Conservation (phyloP, 2,797 vertebrate species). For the Mionectes olivaceus region DNA sequence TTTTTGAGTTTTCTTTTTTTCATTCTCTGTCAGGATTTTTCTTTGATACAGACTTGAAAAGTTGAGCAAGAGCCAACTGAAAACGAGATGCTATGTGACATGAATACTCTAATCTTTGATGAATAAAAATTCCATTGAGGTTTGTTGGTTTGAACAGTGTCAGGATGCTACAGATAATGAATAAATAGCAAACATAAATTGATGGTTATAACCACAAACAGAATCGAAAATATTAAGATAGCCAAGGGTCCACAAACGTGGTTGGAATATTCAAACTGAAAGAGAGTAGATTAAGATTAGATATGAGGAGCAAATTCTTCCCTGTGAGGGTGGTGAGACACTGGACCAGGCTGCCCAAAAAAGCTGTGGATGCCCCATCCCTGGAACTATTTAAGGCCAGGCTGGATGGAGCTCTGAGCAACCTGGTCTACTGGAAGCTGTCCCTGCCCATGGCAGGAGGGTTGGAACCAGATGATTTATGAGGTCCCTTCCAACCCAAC, state of each 20-base stretch:
- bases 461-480: not conserved
- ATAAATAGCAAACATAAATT: not conserved
- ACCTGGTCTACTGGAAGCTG: not conserved
- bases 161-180: not conserved
- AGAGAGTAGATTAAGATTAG: not conserved
- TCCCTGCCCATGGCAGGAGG: not conserved
- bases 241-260: not conserved
- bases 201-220: not conserved
- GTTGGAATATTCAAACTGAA: not conserved
- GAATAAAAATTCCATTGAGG: not conserved
- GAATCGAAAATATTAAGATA: not conserved
- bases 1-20: not conserved
- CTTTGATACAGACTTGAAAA: not conserved
- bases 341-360: not conserved
- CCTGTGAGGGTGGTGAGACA: not conserved
- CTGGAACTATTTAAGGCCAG: not conserved
- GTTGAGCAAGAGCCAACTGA: not conserved
- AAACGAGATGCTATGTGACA: not conserved
- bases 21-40: not conserved
- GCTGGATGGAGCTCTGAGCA: not conserved
- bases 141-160: not conserved
- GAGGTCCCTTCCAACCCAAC: not conserved
- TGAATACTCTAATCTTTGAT: not conserved
- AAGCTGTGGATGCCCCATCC: not conserved
- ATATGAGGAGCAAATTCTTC: not conserved